Conservation (phyloP, 1,140 invertebrate species). For the Sarcophaga bullata region DNA sequence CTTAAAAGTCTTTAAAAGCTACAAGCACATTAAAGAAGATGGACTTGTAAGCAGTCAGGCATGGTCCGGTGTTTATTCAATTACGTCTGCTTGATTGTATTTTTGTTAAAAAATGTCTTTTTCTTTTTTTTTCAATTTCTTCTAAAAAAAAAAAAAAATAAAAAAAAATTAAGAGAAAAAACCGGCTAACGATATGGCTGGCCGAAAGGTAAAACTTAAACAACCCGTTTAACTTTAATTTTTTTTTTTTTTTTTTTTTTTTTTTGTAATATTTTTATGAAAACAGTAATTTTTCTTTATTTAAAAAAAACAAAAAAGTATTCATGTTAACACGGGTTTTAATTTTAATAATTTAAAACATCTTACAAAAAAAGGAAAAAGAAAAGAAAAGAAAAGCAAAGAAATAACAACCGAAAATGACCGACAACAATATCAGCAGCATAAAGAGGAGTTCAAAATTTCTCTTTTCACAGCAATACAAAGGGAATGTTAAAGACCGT, state of each 20-base stretch:
- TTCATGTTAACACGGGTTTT: conserved; percentile 18
- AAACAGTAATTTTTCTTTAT: background rate
- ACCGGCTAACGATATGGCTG: background rate
- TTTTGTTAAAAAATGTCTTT: too few species aligned
- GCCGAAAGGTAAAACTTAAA: background rate
- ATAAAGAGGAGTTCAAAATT: background rate
- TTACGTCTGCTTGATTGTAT: too few species aligned
- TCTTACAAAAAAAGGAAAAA: background rate
- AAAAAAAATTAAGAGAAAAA: background rate
- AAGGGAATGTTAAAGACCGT: background rate
- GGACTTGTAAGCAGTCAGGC: too few species aligned
- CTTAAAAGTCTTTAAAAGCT: too few species aligned
- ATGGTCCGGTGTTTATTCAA: too few species aligned
- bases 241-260: too few species aligned
- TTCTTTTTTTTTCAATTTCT: background rate
- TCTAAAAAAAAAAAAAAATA: background rate
- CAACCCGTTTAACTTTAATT: background rate
- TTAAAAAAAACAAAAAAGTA: background rate
- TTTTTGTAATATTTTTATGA: too few species aligned
- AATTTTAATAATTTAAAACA: conserved; percentile 24
- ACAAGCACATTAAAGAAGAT: too few species aligned
- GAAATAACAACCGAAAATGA: background rate
- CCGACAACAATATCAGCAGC: background rate
- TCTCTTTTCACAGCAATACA: background rate
- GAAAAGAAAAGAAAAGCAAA: background rate